phyloP scores from a whole-genome alignment of 2,888 invertebrate genomes.

The Tipula vernalis region DNA sequence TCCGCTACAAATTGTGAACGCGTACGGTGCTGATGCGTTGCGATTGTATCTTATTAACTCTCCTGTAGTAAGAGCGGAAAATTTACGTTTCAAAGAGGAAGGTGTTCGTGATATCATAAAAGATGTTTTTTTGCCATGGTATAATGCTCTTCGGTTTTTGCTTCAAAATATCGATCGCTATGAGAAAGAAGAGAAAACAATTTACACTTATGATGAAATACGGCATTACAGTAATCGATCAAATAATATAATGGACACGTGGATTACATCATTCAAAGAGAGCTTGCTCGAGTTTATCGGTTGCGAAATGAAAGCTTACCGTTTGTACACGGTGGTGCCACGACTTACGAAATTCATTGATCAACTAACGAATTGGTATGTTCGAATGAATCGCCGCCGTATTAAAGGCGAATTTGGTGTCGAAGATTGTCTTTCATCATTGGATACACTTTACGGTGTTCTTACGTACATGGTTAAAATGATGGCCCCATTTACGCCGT shows the following conservation, averaged over 20 bases:
- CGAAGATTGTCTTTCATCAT: conserved; percentile 68
- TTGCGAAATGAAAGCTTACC: conserved; percentile 88
- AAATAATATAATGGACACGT: conserved; percentile 87
- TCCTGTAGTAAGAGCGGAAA: conserved; percentile 95
- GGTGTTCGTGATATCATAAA: conserved; percentile 93
- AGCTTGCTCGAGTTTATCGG: conserved; percentile 78
- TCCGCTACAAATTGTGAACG: conserved; percentile 77
- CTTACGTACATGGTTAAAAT: conserved; percentile 78
- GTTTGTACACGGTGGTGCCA: conserved; percentile 91
- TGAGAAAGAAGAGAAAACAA: conserved; percentile 49
- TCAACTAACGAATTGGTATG: conserved; percentile 97
- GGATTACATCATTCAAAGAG: conserved; percentile 96
- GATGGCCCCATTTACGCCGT: conserved; percentile 98
- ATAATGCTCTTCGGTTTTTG: conserved; percentile 83
- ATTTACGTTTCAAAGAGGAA: conserved; percentile 90
- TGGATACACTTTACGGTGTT: conserved; percentile 81
- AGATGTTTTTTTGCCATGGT: conserved; percentile 97
- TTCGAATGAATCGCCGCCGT: conserved; percentile 88
- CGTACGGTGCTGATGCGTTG: conserved; percentile 95
- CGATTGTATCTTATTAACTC: conserved; percentile 94
- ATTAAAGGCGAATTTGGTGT: conserved; percentile 82
- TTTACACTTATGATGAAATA: conserved; percentile 45
- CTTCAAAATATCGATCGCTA: conserved; percentile 84
- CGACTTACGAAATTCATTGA: conserved; percentile 91
- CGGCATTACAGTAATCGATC: conserved; percentile 24